Evolutionary conservation across 2,797 vertebrate genomes (phyloP).

Genomic region (Squalus acanthias): DNA sequence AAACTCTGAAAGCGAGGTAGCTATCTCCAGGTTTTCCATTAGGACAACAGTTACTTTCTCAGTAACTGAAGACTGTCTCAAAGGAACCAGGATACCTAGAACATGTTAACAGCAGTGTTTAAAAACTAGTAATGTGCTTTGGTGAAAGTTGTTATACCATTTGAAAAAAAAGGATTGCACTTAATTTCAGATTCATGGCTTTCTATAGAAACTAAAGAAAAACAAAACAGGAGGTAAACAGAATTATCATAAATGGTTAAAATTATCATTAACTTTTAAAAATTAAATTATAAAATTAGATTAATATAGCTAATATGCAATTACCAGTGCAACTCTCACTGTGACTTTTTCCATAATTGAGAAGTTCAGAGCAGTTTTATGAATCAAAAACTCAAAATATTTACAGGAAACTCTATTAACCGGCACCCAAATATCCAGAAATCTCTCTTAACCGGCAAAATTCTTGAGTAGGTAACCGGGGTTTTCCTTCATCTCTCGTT

Average conservation of each 20-base stretch:
- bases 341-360: not conserved
- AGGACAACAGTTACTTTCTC: constrained; percentile 72
- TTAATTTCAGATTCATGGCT: not conserved
- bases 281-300: not conserved
- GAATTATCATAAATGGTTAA: not conserved
- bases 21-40: constrained; percentile 79
- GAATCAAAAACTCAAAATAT: not conserved
- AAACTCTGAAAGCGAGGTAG: constrained; percentile 71
- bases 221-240: not conserved
- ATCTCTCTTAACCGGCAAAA: no score
- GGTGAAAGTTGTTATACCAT: not conserved
- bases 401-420: not conserved
- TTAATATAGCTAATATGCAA: not conserved
- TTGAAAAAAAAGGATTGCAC: not conserved
- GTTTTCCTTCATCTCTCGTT: no score
- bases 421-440: no score
- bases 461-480: no score
- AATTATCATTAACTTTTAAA: not conserved
- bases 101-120: constrained; percentile 35
- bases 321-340: not conserved
- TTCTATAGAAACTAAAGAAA: not conserved
- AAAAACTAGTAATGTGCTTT: not conserved
- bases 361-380: not conserved
- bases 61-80: constrained; percentile 52
- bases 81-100: constrained; percentile 79